Conservation (phyloP, 2,113 vertebrate genomes). For the Thunnus thynnus region DNA sequence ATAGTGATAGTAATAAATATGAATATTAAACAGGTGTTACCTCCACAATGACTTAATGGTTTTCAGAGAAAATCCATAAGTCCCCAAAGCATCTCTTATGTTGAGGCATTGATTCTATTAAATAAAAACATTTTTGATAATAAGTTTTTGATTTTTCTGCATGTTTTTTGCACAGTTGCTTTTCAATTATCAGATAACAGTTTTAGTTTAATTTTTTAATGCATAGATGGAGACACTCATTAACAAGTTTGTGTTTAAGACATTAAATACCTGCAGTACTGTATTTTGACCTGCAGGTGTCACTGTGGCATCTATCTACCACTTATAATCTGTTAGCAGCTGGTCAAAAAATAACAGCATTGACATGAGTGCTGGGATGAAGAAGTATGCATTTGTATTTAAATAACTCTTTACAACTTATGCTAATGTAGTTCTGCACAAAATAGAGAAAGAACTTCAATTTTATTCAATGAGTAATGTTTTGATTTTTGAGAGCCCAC, state of each 20-base stretch:
- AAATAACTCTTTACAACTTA: not conserved
- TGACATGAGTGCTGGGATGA: not conserved
- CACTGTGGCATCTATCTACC: not conserved
- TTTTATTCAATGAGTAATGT: too few species aligned
- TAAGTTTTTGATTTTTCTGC: slow-evolving; percentile 22
- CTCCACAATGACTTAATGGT: slow-evolving; percentile 20
- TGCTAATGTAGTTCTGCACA: not conserved
- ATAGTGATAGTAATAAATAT: slow-evolving; percentile 5
- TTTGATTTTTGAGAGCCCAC: too few species aligned
- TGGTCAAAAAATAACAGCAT: not conserved
- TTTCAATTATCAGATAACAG: not conserved
- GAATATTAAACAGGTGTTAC: slow-evolving; percentile 39
- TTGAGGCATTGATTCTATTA: slow-evolving; percentile 67
- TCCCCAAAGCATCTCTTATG: slow-evolving; percentile 60
- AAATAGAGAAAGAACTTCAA: not conserved
- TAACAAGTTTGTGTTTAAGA: too few species aligned
- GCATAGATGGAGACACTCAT: too few species aligned
- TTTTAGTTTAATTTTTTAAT: too few species aligned
- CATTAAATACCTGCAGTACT: not conserved
- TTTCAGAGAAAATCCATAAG: slow-evolving; percentile 61
- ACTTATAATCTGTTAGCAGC: too few species aligned
- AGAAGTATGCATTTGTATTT: too few species aligned
- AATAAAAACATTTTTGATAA: slow-evolving; percentile 79
- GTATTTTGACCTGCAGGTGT: slow-evolving; percentile 41
- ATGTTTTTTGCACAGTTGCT: not conserved